These are phyloP conservation scores for Drosophila serrata DNA, from an alignment of 1,140 invertebrate species.

Conservation along the genomic window DNA sequence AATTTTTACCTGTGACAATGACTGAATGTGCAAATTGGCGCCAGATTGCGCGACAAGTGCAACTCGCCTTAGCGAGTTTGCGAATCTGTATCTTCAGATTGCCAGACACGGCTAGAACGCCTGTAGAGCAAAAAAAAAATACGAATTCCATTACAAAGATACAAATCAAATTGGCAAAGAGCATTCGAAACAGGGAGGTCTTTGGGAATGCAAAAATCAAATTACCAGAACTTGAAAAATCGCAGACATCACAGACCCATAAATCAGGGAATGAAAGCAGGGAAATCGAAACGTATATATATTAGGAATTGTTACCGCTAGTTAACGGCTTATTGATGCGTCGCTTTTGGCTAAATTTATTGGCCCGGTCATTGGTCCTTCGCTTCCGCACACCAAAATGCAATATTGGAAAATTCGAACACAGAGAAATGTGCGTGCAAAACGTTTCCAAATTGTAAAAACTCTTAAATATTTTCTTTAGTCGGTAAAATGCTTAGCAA, in stretches of 20 bases:
- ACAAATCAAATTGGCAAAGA: conserved; percentile 73
- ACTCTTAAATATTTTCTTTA: not conserved
- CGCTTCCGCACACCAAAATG: conserved; percentile 22
- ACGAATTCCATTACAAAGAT: conserved; percentile 75
- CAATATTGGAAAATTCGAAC: conserved; percentile 37
- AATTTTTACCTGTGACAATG: not conserved
- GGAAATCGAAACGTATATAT: conserved; percentile 51
- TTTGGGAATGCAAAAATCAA: conserved; percentile 70
- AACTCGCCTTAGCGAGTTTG: conserved; percentile 16
- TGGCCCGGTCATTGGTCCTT: conserved; percentile 69
- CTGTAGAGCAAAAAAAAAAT: conserved; percentile 29
- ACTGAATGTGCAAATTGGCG: conserved; percentile 10
- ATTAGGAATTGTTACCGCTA: conserved; percentile 76
- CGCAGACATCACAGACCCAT: conserved; percentile 77
- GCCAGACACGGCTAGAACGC: conserved; percentile 29
- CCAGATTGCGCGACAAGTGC: conserved; percentile 54
- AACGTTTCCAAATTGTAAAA: conserved; percentile 30
- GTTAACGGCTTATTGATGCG: conserved; percentile 81
- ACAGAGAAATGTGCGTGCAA: conserved; percentile 15
- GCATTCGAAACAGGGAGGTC: conserved; percentile 33
- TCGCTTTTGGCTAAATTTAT: conserved; percentile 75
- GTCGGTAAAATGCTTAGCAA: not conserved
- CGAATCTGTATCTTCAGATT: conserved; percentile 44
- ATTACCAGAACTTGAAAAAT: conserved; percentile 77
- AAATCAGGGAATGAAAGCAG: conserved; percentile 54